These are phyloP conservation scores for Anniella stebbinsi DNA, from an alignment of 2,797 vertebrate species.

Conservation along the genomic window DNA sequence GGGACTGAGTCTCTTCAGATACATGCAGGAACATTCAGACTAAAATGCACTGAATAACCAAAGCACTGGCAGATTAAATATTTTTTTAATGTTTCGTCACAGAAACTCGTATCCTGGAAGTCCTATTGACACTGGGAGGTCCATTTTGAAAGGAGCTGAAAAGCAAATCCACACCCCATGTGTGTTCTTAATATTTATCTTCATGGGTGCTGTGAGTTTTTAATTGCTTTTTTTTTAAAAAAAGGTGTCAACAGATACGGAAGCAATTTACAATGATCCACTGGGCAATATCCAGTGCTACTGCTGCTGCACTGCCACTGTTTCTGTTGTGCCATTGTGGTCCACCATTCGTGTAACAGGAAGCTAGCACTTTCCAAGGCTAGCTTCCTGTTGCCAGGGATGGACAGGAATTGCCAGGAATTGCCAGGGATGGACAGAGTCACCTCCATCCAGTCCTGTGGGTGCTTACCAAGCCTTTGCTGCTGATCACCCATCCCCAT, in stretches of 20 bases:
- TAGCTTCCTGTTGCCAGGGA: too few species aligned
- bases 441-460: too few species aligned
- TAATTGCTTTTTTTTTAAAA: background rate
- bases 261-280: background rate
- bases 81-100: background rate
- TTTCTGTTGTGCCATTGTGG: too few species aligned
- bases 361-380: too few species aligned
- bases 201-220: background rate
- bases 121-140: background rate
- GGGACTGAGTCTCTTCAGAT: background rate
- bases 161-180: background rate
- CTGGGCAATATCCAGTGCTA: too few species aligned
- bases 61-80: slow-evolving; percentile 10
- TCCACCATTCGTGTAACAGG: too few species aligned
- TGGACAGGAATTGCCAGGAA: too few species aligned
- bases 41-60: background rate
- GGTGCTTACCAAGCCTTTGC: too few species aligned
- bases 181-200: slow-evolving; percentile 19
- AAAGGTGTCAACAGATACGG: background rate
- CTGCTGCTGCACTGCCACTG: too few species aligned
- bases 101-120: background rate
- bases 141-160: background rate
- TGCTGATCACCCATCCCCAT: too few species aligned
- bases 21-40: background rate
- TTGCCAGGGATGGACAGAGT: too few species aligned